A percentile compares a stretch with the other conserved stretches of the same genome.
phyloP scores from a whole-genome alignment of 2,888 invertebrate genomes.

The Nebria brevicollis region DNA sequence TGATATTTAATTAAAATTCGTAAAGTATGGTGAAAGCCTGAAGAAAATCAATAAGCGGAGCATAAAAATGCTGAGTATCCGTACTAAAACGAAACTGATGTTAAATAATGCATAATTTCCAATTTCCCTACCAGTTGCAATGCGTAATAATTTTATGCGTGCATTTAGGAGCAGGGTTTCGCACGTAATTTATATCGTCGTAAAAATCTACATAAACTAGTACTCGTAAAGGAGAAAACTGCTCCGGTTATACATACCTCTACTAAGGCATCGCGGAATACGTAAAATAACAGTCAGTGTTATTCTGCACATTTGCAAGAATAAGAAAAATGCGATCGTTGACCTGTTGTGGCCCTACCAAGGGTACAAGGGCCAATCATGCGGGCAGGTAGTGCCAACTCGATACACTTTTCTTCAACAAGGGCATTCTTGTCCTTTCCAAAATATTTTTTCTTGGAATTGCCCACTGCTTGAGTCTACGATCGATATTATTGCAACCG shows the following conservation, averaged over 20 bases:
- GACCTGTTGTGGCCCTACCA: not conserved
- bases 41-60: not conserved
- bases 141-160: not conserved
- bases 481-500: not conserved
- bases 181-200: not conserved
- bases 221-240: not conserved
- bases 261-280: not conserved
- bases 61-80: not conserved
- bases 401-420: not conserved
- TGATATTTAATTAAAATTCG: not conserved
- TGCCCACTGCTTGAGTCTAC: not conserved
- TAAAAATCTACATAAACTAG: not conserved
- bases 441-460: not conserved
- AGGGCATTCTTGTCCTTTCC: conserved; percentile 1
- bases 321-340: not conserved
- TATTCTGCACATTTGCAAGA: not conserved
- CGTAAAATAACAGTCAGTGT: not conserved
- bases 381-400: not conserved
- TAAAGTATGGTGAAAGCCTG: not conserved
- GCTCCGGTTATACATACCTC: not conserved
- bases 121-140: not conserved
- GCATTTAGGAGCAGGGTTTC: not conserved
- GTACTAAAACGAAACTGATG: not conserved
- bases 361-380: conserved; percentile 1
- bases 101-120: conserved; percentile 1